A percentile compares a stretch with the other conserved stretches of the same genome.
Conservation (phyloP, 2,113 vertebrate genomes). For the Perca schrenkii region DNA sequence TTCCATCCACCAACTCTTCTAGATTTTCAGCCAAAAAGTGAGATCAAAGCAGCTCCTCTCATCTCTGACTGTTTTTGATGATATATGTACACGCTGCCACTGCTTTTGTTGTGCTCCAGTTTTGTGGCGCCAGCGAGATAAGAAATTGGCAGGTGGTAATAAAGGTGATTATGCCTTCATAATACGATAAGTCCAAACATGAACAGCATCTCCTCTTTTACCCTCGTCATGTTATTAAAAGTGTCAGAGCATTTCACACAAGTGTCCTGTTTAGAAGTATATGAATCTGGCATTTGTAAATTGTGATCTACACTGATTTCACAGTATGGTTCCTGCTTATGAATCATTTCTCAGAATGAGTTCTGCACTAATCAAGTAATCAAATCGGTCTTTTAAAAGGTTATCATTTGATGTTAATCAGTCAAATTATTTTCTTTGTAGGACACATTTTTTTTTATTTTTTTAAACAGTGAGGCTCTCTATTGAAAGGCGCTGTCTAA, state of each 20-base stretch:
- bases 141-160: constrained; percentile 55
- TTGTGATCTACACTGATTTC: constrained; percentile 19
- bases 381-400: constrained; percentile 24
- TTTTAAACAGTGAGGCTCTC: not conserved
- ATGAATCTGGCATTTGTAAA: constrained; percentile 1
- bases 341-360: not conserved
- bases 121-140: constrained; percentile 62
- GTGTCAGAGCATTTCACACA: constrained; percentile 16
- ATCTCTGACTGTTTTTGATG: constrained; percentile 66
- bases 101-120: constrained; percentile 69
- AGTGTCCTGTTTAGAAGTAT: constrained; percentile 6
- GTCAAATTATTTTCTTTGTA: not conserved
- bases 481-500: not conserved
- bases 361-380: constrained; percentile 3
- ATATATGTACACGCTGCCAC: constrained; percentile 47
- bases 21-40: constrained; percentile 60
- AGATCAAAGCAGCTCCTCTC: constrained; percentile 68
- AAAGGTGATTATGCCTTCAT: constrained; percentile 37
- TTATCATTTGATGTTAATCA: constrained; percentile 18
- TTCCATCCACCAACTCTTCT: constrained; percentile 36
- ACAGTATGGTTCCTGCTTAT: not conserved
- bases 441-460: not conserved
- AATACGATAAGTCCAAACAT: constrained; percentile 39
- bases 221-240: not conserved
- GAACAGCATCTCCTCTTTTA: constrained; percentile 18